Base-by-base conservation (phyloP, 2,888 invertebrate species). In the Oasisia sp. region DNA sequence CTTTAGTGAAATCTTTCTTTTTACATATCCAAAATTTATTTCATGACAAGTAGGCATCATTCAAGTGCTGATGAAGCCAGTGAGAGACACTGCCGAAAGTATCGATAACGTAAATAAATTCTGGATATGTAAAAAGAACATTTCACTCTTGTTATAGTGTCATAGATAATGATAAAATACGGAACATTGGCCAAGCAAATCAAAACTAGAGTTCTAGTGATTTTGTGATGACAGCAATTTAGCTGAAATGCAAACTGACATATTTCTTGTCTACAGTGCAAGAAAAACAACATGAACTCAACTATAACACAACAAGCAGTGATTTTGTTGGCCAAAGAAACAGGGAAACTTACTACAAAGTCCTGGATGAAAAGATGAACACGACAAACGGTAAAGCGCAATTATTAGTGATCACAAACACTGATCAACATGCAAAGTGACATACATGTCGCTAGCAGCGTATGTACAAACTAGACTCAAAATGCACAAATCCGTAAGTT, bases 221-320 rank as follows among this genome's bases (percentile, higher is more conserved):
- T 19, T 74, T 74, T 74, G 74, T 19, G 74, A 74, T 74, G 27
- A 74, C 74, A 74, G 74, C 7, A 27, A 74, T 74, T 74, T 74
- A 74, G 74, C 27, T 74, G 74, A 74, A 74, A 74, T 74, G 74
- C 74, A 74, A 74, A 74, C 74, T 27, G 27, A 74, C 27, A 7
- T 74, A 74, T 19, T 19, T 27, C 7, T 74, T 74, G 7, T 74
- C 74, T 74, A 74, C 74, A 74, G 74, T 74, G 74, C 74, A 74
- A n/a, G 74, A 27, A 0, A 74, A 74, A 74, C 74, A 74, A 74
- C 74, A 74, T 74, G 74, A 74, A 74, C 74, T 74, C 74, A 74
- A 74, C 74, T 74, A 74, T 74, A 74, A 74, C 74, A 74, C 74
- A 74, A 74, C 27, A 74, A 74, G 74, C 74, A 27, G 74, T 74